Percentiles rank a stretch among this genome's conserved stretches.
These are phyloP conservation scores for Zaprionus inermis DNA, from an alignment of 1,140 invertebrate species.

Conservation along the genomic window DNA sequence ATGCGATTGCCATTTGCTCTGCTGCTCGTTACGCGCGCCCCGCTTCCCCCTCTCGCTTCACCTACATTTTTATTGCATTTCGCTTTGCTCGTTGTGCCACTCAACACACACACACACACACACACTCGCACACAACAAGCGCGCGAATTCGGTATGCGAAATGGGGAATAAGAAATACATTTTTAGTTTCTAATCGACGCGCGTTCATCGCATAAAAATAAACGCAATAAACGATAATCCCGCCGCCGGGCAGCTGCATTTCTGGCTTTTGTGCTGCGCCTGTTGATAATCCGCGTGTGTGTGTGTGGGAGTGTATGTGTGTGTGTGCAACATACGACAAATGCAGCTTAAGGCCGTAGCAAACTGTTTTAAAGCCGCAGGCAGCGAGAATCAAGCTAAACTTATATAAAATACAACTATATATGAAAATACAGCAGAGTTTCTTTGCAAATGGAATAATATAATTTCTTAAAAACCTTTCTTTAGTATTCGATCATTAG, in stretches of 20 bases:
- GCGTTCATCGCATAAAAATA: slow-evolving; percentile 83
- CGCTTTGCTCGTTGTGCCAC: slow-evolving; percentile 64
- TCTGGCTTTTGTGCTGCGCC: slow-evolving; percentile 37
- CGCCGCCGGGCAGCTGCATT: slow-evolving; percentile 60
- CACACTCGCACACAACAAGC: slow-evolving; percentile 10
- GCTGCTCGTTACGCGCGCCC: slow-evolving; percentile 43
- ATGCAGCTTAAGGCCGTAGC: not conserved
- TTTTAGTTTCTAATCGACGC: slow-evolving; percentile 83
- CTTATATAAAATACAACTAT: not conserved
- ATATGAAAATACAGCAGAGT: not conserved
- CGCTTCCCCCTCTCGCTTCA: slow-evolving; percentile 25
- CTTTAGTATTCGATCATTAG: too few species aligned
- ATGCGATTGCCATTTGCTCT: slow-evolving; percentile 78
- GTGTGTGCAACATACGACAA: not conserved
- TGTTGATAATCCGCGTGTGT: slow-evolving; percentile 46
- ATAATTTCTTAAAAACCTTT: too few species aligned
- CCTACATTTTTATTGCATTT: slow-evolving; percentile 73
- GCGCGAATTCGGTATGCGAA: slow-evolving; percentile 24
- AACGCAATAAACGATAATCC: slow-evolving; percentile 81
- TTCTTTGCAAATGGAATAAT: too few species aligned
- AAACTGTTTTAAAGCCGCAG: not conserved
- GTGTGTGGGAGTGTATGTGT: not conserved
- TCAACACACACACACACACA: slow-evolving; percentile 31
- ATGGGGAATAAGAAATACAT: slow-evolving; percentile 67
- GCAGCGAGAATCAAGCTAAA: not conserved